These are phyloP conservation scores for Trachelus stipa DNA, from an alignment of 2,888 invertebrate genomes.

Conservation along the genomic window DNA sequence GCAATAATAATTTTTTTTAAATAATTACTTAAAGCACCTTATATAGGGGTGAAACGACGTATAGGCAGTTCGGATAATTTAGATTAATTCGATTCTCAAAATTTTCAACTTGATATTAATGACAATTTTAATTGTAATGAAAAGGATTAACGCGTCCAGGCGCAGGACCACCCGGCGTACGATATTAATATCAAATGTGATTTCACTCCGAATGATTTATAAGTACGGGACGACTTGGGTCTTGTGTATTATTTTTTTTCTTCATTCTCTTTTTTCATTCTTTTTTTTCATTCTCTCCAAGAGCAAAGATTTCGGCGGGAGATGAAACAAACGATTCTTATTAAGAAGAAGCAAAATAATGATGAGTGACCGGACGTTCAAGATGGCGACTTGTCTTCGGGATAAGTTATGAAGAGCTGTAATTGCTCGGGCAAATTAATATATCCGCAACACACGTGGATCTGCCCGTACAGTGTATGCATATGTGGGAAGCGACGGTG, in stretches of 20 bases:
- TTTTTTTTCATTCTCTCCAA: constrained; percentile 23
- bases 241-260: not conserved
- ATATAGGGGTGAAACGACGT: too few species aligned
- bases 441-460: not conserved
- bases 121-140: constrained; percentile 39
- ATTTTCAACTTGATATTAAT: constrained; percentile 14
- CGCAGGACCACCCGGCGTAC: constrained; percentile 35
- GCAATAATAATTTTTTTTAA: too few species aligned
- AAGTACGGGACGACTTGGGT: constrained; percentile 1
- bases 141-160: constrained; percentile 16
- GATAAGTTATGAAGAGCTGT: constrained; percentile 28
- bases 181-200: constrained; percentile 39
- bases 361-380: constrained; percentile 16
- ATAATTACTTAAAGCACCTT: too few species aligned
- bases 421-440: constrained; percentile 33
- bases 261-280: not conserved
- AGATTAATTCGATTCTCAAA: not conserved
- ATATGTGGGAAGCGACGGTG: not conserved
- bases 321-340: constrained; percentile 26
- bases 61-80: not conserved
- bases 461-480: not conserved
- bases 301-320: constrained; percentile 38
- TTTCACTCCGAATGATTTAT: constrained; percentile 47
- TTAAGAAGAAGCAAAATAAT: constrained; percentile 20
- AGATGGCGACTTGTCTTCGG: constrained; percentile 14